Percentiles rank a stretch among this genome's conserved stretches.
These are phyloP conservation scores for Watsonalla cultraria DNA, from an alignment of 2,888 invertebrate genomes.

Conservation along the genomic window DNA sequence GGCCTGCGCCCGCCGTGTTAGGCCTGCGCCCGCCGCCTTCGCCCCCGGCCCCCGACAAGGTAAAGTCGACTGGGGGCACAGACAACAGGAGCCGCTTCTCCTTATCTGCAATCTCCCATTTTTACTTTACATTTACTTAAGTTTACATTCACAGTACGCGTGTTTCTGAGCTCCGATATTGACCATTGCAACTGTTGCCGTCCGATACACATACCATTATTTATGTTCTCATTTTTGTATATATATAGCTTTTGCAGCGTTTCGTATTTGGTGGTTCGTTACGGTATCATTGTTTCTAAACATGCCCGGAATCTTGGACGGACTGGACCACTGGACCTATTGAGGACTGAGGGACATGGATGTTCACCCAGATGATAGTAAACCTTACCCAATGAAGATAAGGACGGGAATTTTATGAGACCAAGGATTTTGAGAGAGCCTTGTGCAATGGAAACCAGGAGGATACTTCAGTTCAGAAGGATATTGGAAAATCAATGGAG, in stretches of 20 bases:
- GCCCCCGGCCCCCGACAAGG: slow-evolving; percentile 42
- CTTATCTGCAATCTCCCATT: slow-evolving; percentile 67
- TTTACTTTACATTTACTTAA: slow-evolving; percentile 19
- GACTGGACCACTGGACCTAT: not conserved
- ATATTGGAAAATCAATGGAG: too few relatives aligned
- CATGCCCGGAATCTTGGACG: not conserved
- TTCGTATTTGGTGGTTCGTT: slow-evolving; percentile 50
- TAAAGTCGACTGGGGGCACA: slow-evolving; percentile 69
- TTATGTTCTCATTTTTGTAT: slow-evolving; percentile 32
- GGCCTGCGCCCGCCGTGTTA: slow-evolving; percentile 17
- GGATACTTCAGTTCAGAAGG: too few relatives aligned
- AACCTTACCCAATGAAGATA: too few relatives aligned
- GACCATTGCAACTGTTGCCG: slow-evolving; percentile 4
- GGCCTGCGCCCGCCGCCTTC: slow-evolving; percentile 25
- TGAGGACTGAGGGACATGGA: not conserved
- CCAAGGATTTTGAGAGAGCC: too few relatives aligned
- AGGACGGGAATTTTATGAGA: too few relatives aligned
- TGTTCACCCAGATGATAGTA: too few relatives aligned
- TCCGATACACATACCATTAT: slow-evolving; percentile 26
- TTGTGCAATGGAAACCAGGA: too few relatives aligned
- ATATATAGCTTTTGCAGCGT: slow-evolving; percentile 32
- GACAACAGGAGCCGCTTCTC: slow-evolving; percentile 57
- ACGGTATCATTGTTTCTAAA: slow-evolving; percentile 54
- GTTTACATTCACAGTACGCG: not conserved
- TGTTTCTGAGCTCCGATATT: not conserved